Percentiles rank a stretch among this genome's conserved stretches.
Evolutionary conservation across 2,797 vertebrate genomes (phyloP).

Genomic region (Sebastes diploproa): DNA sequence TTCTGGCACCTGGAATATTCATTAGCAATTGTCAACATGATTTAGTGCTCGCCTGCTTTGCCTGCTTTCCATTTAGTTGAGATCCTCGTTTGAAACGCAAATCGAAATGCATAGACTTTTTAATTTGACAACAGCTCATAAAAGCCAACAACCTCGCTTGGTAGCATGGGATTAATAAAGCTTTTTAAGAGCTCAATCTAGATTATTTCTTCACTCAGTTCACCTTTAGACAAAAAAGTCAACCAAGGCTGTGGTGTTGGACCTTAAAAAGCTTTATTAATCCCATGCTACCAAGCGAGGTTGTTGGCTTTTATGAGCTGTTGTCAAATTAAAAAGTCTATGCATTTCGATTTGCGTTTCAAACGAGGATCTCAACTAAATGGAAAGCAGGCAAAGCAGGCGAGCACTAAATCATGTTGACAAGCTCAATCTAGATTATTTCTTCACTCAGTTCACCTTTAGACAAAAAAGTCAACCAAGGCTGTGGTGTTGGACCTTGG

Average conservation of each 20-base stretch:
- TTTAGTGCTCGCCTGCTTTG: conserved; percentile 35
- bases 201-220: not conserved
- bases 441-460: not conserved
- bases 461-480: not conserved
- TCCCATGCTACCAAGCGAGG: too few relatives aligned
- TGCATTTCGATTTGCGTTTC: too few relatives aligned
- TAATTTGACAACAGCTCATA: conserved; percentile 47
- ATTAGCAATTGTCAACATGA: conserved; percentile 62
- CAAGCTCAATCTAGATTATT: conserved; percentile 13
- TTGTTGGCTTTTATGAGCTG: too few relatives aligned
- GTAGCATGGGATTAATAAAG: conserved; percentile 24
- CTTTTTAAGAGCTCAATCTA: conserved; percentile 1
- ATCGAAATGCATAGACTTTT: conserved; percentile 26
- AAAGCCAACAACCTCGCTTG: conserved; percentile 13
- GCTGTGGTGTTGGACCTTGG: not conserved
- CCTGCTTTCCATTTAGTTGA: conserved; percentile 38
- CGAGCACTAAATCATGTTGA: too few relatives aligned
- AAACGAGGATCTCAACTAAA: too few relatives aligned
- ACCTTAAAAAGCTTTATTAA: too few relatives aligned
- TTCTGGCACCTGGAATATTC: conserved; percentile 40
- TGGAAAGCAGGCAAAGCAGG: too few relatives aligned
- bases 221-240: not conserved
- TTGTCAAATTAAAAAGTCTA: too few relatives aligned
- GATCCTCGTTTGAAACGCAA: conserved; percentile 44
- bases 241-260: not conserved